A percentile compares a stretch with the other conserved stretches of the same genome.
Evolutionary conservation across 2,888 invertebrate genomes (phyloP).

Genomic region (Plebejus melissa): DNA sequence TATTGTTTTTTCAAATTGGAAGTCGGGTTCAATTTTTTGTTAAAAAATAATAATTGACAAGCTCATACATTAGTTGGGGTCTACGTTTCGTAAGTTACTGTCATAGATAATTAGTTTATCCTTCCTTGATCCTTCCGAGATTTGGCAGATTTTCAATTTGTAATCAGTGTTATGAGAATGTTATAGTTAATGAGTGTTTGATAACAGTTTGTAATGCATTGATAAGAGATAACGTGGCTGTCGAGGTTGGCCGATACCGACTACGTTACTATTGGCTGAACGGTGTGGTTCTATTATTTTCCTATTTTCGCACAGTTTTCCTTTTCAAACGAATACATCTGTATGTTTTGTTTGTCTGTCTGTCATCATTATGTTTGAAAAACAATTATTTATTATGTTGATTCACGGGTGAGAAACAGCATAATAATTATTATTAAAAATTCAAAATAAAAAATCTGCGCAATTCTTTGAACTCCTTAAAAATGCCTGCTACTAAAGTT

Average conservation of each 20-base stretch:
- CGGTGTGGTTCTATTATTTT: neutral
- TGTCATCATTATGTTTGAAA: no score
- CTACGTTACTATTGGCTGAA: conserved; percentile 8
- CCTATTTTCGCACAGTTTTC: neutral
- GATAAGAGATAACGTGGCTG: conserved; percentile 17
- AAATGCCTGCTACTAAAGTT: neutral
- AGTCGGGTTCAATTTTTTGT: no score
- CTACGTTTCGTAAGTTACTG: neutral
- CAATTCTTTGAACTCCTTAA: neutral
- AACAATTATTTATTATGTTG: no score
- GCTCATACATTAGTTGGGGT: no score
- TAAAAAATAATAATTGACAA: no score
- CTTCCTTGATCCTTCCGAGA: neutral
- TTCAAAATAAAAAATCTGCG: neutral
- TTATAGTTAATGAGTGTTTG: conserved; percentile 19
- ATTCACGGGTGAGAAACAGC: no score
- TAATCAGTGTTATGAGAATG: neutral
- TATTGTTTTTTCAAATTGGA: no score
- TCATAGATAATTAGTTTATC: neutral
- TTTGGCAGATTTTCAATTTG: neutral
- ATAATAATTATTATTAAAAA: no score
- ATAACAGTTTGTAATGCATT: conserved; percentile 21
- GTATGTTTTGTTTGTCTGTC: no score
- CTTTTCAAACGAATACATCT: neutral
- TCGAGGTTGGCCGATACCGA: conserved; percentile 5